Evolutionary conservation across 2,113 vertebrate genomes (phyloP), one percentile per base, ranked within the genome.

Genomic region (Pituophis catenifer): DNA sequence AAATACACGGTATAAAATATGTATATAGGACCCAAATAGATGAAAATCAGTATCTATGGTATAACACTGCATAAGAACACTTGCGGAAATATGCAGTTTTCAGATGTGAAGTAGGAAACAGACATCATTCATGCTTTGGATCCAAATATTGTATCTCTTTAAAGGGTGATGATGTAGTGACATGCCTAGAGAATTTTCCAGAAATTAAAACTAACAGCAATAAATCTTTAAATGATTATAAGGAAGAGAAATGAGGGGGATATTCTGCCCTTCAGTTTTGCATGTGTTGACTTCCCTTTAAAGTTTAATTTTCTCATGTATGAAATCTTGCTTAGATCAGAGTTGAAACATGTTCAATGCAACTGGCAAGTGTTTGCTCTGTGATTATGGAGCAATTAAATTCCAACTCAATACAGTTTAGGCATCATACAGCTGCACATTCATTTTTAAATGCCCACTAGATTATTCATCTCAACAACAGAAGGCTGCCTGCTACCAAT

Each of bases 371-470:
- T 94, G 94, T 94, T 96, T 96, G 92, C 91, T 94, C 96, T 85
- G 89, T 44, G 19, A 94, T 94, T 95, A 93, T 1, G 1, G 93
- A 94, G 65, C 95, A 96, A 96, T 96, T 96, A 96, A 95, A 95
- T 94, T 91, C 85, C 94, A 95, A 95, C 62, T 97, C 81, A 58
- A 89, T 97, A 86, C 91, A 94, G 93, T 96, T 96, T 94, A 96
- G 94, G 91, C 58, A 96, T 97, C 95, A 93, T 95, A 96, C 93
- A 29, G 13, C 92, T 93, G 93, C 86, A 87, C 93, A 91, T 33
- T 91, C 26, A 10, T 33, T 94, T 86, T 29, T 94, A 21, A 33
- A 44, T 86, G 93, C 50, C 57, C 88, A 48, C 92, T 94, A 89
- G 50, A 89, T 94, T 94, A 93, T 94, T 97, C 93, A 91, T 89